Evolutionary conservation across 1,140 invertebrate species (phyloP).

Genomic region (Tachypleus tridentatus): DNA sequence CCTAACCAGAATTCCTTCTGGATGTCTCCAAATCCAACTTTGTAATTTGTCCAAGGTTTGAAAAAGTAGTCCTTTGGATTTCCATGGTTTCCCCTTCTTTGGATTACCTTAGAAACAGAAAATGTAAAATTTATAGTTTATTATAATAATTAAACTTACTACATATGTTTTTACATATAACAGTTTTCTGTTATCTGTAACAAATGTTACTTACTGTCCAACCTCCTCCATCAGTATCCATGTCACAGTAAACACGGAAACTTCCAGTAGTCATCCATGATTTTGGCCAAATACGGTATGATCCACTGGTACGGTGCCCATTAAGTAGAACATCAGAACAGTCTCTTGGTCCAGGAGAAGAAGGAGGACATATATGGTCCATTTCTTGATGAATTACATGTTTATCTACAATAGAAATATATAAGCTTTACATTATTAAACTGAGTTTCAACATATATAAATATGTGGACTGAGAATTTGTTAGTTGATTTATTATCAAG

Average conservation of each 20-base stretch:
- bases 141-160: too few relatives aligned
- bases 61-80: conserved; percentile 73
- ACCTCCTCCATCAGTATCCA: conserved; percentile 33
- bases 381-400: too few relatives aligned
- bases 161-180: too few relatives aligned
- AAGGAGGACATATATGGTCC: too few relatives aligned
- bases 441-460: too few relatives aligned
- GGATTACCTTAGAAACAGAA: conserved; percentile 75
- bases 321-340: conserved; percentile 10
- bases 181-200: too few relatives aligned
- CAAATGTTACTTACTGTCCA: conserved; percentile 29
- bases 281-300: conserved; percentile 29
- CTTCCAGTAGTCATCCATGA: conserved; percentile 15
- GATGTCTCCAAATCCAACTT: conserved; percentile 85
- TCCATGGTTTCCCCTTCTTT: conserved; percentile 65
- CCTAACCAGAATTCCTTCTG: conserved; percentile 87
- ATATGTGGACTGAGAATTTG: too few relatives aligned
- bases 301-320: conserved; percentile 29
- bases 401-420: too few relatives aligned
- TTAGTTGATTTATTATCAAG: too few relatives aligned
- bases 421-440: too few relatives aligned
- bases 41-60: conserved; percentile 88
- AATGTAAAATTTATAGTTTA: too few relatives aligned
- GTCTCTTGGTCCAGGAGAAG: conserved; percentile 12
- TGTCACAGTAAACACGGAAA: conserved; percentile 30